Conservation (phyloP, 2,888 invertebrate species). For the Drosophila leonis region DNA sequence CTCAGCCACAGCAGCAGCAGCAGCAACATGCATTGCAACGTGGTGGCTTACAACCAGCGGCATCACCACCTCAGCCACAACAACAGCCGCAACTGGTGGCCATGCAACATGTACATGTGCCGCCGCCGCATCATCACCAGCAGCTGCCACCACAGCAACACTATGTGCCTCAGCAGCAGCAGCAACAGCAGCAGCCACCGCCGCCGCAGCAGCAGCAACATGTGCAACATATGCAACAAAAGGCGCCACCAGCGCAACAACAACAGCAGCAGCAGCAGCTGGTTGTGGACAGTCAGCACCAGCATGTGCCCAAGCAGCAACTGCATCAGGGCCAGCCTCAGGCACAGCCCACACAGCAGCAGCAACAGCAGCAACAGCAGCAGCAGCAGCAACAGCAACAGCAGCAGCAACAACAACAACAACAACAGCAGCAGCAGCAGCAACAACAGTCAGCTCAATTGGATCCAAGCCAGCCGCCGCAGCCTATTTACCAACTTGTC, state of each 20-base stretch:
- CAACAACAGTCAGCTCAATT: constrained; percentile 45
- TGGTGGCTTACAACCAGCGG: constrained; percentile 60
- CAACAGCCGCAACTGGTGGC: constrained; percentile 77
- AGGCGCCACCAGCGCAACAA: constrained; percentile 49
- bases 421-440: constrained; percentile 41
- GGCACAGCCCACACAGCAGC: constrained; percentile 43
- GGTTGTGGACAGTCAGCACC: constrained; percentile 61
- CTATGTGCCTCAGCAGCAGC: constrained; percentile 79
- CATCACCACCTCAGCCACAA: constrained; percentile 57
- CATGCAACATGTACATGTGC: constrained; percentile 59
- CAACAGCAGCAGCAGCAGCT: constrained; percentile 36
- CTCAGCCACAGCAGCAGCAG: constrained; percentile 81
- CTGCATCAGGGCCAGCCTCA: constrained; percentile 62
- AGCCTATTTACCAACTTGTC: constrained; percentile 68
- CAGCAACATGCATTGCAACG: constrained; percentile 66
- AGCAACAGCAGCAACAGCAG: constrained; percentile 39
- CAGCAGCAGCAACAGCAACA: constrained; percentile 60
- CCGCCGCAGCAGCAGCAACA: constrained; percentile 51
- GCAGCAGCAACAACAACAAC: constrained; percentile 70
- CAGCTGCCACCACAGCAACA: constrained; percentile 71
- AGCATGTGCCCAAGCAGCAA: constrained; percentile 74
- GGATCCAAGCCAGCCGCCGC: constrained; percentile 57
- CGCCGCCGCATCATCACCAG: constrained; percentile 74
- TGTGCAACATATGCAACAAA: constrained; percentile 61
- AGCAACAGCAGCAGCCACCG: constrained; percentile 52